phyloP scores from a whole-genome alignment of 1,140 invertebrate species.

The Pseudomyrmex gracilis region DNA sequence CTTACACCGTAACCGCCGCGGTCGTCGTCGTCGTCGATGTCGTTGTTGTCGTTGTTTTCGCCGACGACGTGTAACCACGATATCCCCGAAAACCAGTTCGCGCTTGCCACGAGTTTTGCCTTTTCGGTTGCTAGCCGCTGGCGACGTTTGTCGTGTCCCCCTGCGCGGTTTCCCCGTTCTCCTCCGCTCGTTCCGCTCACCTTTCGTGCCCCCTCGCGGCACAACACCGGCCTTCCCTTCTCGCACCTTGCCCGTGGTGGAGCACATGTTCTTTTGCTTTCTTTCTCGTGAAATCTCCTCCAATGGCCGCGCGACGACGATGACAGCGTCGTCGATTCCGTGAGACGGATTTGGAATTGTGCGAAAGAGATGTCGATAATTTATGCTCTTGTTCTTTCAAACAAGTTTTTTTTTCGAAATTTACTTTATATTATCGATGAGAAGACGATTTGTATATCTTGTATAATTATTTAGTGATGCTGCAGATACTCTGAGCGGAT shows the following conservation, averaged over 20 bases:
- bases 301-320: conserved; percentile 39
- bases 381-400: neutral
- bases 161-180: conserved; percentile 38
- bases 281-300: conserved; percentile 71
- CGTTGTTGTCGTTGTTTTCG: conserved; percentile 46
- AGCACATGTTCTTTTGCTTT: conserved; percentile 66
- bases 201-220: conserved; percentile 34
- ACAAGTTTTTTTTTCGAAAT: no score
- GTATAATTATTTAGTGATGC: neutral
- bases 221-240: conserved; percentile 48
- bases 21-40: neutral
- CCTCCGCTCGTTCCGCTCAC: conserved; percentile 8
- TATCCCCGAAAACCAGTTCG: conserved; percentile 78
- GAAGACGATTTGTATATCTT: no score
- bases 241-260: conserved; percentile 54
- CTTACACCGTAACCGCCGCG: neutral
- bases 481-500: neutral
- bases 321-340: conserved; percentile 12
- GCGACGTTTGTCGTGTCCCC: conserved; percentile 67
- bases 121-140: conserved; percentile 80
- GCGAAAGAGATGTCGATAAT: neutral
- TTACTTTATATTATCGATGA: no score
- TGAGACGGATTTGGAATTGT: no score
- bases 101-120: conserved; percentile 72
- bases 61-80: conserved; percentile 62